These are phyloP conservation scores for Cataglyphis hispanica DNA, from an alignment of 1,140 invertebrate genomes.

Conservation along the genomic window DNA sequence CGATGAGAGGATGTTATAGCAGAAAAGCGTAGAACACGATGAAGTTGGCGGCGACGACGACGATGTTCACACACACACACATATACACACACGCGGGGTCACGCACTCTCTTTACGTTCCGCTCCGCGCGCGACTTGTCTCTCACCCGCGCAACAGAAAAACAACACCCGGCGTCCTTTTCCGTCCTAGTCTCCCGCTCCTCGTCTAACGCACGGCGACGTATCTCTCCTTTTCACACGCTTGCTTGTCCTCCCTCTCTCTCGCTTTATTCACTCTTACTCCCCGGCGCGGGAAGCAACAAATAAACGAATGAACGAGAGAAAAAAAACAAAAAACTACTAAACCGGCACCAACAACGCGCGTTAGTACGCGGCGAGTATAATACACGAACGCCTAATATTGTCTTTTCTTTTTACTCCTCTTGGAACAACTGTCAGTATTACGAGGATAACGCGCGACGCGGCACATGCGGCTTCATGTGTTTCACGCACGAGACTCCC, in stretches of 20 bases:
- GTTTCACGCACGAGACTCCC: conserved; percentile 67
- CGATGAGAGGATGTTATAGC: conserved; percentile 19
- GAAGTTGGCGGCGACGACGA: not conserved
- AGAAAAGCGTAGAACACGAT: conserved; percentile 17
- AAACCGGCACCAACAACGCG: conserved; percentile 68
- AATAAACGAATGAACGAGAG: conserved; percentile 21
- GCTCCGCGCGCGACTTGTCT: conserved; percentile 65
- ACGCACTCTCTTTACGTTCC: conserved; percentile 65
- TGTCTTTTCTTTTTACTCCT: conserved; percentile 17
- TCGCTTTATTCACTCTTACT: not conserved
- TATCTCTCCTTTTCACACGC: conserved; percentile 14
- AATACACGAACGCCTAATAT: conserved; percentile 48
- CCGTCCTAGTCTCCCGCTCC: conserved; percentile 20
- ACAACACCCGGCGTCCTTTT: conserved; percentile 71
- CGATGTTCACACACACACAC: conserved; percentile 41
- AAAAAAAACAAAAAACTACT: conserved; percentile 9
- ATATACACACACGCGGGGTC: conserved; percentile 65
- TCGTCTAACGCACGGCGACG: conserved; percentile 24
- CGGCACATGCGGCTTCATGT: conserved; percentile 66
- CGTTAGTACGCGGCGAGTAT: conserved; percentile 51
- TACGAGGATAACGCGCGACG: conserved; percentile 66
- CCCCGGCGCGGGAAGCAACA: conserved; percentile 7
- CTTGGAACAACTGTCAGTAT: conserved; percentile 62
- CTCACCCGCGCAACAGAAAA: conserved; percentile 63
- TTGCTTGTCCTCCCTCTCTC: not conserved